These are phyloP conservation scores for Gouania willdenowi DNA, from an alignment of 2,797 vertebrate genomes.

Conservation along the genomic window DNA sequence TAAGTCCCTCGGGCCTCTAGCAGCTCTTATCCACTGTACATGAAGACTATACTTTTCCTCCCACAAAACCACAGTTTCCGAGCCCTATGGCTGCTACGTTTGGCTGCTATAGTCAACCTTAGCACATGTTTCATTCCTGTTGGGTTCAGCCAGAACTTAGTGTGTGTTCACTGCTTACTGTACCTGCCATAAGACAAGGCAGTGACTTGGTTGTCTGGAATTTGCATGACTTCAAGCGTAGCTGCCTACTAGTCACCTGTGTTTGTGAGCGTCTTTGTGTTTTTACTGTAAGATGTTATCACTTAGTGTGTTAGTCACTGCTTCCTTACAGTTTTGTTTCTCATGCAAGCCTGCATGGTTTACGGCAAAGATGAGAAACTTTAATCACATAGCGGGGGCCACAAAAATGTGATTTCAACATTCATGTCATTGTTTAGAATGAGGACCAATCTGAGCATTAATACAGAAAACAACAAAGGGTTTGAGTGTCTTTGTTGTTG, in stretches of 20 bases:
- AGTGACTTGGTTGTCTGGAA: constrained; percentile 52
- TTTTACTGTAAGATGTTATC: constrained; percentile 53
- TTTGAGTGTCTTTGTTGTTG: too few relatives aligned
- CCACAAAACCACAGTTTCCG: constrained; percentile 65
- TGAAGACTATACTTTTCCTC: constrained; percentile 73
- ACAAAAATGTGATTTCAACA: too few relatives aligned
- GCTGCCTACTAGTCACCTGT: constrained; percentile 40
- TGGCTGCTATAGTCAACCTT: too few relatives aligned
- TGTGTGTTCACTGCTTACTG: constrained; percentile 24
- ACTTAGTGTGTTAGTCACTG: constrained; percentile 59
- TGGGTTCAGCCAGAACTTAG: constrained; percentile 26
- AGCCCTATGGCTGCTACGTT: constrained; percentile 30
- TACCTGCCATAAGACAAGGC: constrained; percentile 16
- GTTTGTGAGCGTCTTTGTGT: background rate
- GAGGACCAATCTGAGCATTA: too few relatives aligned
- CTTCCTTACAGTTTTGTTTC: constrained; percentile 31
- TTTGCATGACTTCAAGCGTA: constrained; percentile 50
- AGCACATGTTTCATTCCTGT: constrained; percentile 13
- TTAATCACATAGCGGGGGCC: too few relatives aligned
- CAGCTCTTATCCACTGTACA: constrained; percentile 56
- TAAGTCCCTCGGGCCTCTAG: constrained; percentile 40
- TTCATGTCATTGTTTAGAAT: too few relatives aligned
- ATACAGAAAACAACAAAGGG: too few relatives aligned
- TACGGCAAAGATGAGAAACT: too few relatives aligned
- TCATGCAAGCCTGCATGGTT: constrained; percentile 33